Base-by-base conservation (phyloP, 2,797 vertebrate species). In the Menidia menidia region DNA sequence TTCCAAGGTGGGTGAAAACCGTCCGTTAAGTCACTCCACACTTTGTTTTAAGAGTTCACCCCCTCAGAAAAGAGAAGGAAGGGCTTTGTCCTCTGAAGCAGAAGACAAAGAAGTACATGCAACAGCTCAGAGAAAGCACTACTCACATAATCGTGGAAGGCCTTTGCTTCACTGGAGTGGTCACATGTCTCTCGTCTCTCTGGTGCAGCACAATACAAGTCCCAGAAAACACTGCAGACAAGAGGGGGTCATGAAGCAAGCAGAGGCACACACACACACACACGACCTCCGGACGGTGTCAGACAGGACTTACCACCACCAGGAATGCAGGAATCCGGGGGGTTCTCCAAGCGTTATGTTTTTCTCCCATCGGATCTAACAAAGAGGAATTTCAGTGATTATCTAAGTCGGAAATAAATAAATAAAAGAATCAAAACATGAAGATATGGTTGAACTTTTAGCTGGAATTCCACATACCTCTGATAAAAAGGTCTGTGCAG, bases 121-220 rank as follows among this genome's bases (percentile, higher is more conserved):
- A 89, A 81, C 79, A 57, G 66, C 70, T 60, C 55, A 30, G 16
- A 64, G 68, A 57, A 75, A 75, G 70, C 66, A 77, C 60, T 70
- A 93, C 98, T 98, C 95, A 99, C 98, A 10, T 99, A 99, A 94
- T 99, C 98, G 92, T 99, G 98, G 95, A 99, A 99, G 92, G 98
- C 98, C 93, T 99, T 99, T 8, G 97, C 97, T 96, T 99, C 98
- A 70, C 98, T 99, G 86, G 98, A 99, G 93, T 99, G 98, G 93
- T 99, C 98, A 95, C 98, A 99, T 92, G 97, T 97, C 92, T 99
- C 98, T 94, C 98, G 93, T 89, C 98, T 96, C 94, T 99, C 98
- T 44, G 98, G 98, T 85, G 98, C 98, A 60, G 98, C 97, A 90
- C 98, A 99, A 94, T 99, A 99, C 87, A 99, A 95, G 94, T 99